phyloP scores from a whole-genome alignment of 1,140 invertebrate species.

The Orchesella cincta region DNA sequence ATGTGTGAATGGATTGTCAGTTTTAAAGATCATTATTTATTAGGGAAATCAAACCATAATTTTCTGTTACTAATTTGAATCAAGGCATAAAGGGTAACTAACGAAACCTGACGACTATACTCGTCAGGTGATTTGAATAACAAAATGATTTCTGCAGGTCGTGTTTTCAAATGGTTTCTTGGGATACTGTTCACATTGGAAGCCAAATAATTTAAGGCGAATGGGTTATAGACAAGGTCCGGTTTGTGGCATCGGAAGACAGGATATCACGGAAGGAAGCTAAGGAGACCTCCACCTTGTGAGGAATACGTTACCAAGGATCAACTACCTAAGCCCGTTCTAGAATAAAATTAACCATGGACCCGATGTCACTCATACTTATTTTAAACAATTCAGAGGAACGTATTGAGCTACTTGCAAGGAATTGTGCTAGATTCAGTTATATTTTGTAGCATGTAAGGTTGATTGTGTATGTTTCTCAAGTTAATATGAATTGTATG shows the following conservation, averaged over 20 bases:
- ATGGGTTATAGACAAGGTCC: conserved; percentile 82
- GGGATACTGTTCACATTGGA: conserved; percentile 74
- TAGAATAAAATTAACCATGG: too few species aligned
- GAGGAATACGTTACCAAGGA: conserved; percentile 50
- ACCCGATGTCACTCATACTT: too few species aligned
- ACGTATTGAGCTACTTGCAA: too few species aligned
- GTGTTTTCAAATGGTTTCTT: conserved; percentile 80
- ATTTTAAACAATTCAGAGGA: too few species aligned
- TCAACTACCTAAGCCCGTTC: conserved; percentile 32
- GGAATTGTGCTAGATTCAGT: too few species aligned
- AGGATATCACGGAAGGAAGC: conserved; percentile 85
- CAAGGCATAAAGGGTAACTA: too few species aligned
- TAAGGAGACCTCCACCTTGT: conserved; percentile 66
- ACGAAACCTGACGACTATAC: too few species aligned
- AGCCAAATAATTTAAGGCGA: conserved; percentile 78
- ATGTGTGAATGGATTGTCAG: conserved; percentile 49
- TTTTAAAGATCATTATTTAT: background rate
- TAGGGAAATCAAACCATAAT: conserved; percentile 1
- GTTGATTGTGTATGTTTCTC: too few species aligned
- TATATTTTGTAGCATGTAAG: too few species aligned
- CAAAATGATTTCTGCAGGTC: conserved; percentile 60
- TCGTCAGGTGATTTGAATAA: too few species aligned
- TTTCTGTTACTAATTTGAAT: background rate
- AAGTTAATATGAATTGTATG: too few species aligned
- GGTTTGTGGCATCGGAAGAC: conserved; percentile 92